Conservation (phyloP, 30 jellyfish, hydroid and myxozoan genomes). For the Turritopsis dohrnii region DNA sequence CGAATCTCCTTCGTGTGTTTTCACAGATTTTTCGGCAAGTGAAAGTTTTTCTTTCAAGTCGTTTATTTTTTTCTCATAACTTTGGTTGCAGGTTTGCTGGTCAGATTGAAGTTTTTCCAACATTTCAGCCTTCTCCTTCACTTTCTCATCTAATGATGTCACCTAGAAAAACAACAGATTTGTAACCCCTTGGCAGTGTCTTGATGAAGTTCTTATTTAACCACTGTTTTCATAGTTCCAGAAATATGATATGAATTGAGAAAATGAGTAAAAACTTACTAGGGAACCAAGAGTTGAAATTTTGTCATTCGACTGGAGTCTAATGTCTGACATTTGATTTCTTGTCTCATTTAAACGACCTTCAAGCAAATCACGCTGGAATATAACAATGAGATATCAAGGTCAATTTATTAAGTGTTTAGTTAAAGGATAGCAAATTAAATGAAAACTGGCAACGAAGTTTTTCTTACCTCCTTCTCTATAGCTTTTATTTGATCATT, state of each 20-base stretch:
- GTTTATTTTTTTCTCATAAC: slow-evolving; percentile 21
- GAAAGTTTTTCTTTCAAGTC: slow-evolving; percentile 39
- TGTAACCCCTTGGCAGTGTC: too few species aligned
- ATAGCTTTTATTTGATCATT: slow-evolving; percentile 77
- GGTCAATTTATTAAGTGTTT: background rate
- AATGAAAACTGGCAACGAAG: background rate
- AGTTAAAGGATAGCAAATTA: background rate
- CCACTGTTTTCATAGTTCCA: too few species aligned
- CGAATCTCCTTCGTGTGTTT: slow-evolving; percentile 30
- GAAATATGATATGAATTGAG: too few species aligned
- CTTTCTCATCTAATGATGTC: slow-evolving; percentile 65
- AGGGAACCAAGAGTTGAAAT: slow-evolving; percentile 87
- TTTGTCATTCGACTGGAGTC: slow-evolving; percentile 77
- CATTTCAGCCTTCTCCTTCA: slow-evolving; percentile 63
- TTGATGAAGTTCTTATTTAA: background rate
- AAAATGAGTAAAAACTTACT: slow-evolving; percentile 27
- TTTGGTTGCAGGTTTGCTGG: slow-evolving; percentile 25
- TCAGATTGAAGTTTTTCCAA: slow-evolving; percentile 29
- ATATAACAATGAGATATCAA: background rate
- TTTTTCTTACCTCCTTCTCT: slow-evolving; percentile 65
- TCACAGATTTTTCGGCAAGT: slow-evolving; percentile 28
- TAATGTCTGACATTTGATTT: slow-evolving; percentile 58
- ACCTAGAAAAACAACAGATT: slow-evolving; percentile 37
- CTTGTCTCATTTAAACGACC: slow-evolving; percentile 81
- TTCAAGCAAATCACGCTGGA: slow-evolving; percentile 64